Conservation (phyloP, 1,140 invertebrate genomes). For the Bombus superbus region DNA sequence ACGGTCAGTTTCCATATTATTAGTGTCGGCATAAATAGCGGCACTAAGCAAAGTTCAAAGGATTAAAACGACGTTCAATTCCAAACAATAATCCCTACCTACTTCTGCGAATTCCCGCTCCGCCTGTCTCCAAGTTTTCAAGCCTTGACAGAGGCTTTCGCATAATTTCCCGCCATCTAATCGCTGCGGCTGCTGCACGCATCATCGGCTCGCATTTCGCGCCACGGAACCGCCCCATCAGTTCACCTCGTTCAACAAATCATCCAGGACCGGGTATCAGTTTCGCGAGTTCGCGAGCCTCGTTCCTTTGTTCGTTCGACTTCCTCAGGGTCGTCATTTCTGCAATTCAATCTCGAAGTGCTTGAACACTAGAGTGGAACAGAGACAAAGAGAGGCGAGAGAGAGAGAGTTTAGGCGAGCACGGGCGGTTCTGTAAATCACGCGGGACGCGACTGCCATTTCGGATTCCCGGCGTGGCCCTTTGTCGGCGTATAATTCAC, state of each 20-base stretch:
- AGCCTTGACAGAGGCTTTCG: not conserved
- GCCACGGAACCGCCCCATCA: not conserved
- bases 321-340: conserved; percentile 36
- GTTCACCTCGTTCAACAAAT: conserved; percentile 10
- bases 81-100: not conserved
- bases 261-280: not conserved
- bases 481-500: conserved; percentile 65
- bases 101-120: not conserved
- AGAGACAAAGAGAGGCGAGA: not conserved
- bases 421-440: conserved; percentile 43
- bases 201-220: not conserved
- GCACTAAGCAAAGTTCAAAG: not conserved
- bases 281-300: conserved; percentile 29
- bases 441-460: conserved; percentile 54
- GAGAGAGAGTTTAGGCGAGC: not conserved
- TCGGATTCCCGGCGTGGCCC: conserved; percentile 61
- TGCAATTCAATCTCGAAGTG: conserved; percentile 60
- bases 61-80: not conserved
- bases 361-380: not conserved
- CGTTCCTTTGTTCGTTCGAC: conserved; percentile 33
- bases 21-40: not conserved
- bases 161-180: not conserved
- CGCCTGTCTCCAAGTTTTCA: not conserved
- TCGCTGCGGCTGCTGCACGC: not conserved
- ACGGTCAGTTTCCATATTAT: not conserved